Conservation (phyloP, 2,113 vertebrate genomes). For the Caloenas nicobarica region DNA sequence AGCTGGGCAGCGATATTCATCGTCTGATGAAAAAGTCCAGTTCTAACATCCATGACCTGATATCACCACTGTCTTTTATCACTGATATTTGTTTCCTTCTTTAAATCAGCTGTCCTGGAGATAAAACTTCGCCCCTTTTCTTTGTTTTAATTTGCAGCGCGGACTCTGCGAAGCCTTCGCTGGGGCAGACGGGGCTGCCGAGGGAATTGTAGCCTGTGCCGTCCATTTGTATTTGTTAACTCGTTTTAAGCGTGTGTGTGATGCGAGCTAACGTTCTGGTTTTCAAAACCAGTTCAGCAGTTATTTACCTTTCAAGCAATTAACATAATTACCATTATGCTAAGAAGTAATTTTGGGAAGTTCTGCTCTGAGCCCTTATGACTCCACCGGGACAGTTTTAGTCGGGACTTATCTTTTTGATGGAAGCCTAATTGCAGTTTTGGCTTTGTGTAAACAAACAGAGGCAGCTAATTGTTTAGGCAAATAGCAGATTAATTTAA, state of each 20-base stretch:
- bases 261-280: not conserved
- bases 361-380: conserved; percentile 75
- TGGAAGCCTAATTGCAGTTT: conserved; percentile 85
- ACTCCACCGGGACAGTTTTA: conserved; percentile 80
- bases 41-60: not conserved
- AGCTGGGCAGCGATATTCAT: not conserved
- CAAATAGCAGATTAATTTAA: conserved; percentile 89
- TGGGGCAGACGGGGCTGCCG: not conserved
- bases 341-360: conserved; percentile 82
- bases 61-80: accelerated
- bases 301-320: conserved; percentile 87
- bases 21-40: not conserved
- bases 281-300: conserved; percentile 74
- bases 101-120: not conserved
- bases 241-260: not conserved
- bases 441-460: conserved; percentile 81
- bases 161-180: not conserved
- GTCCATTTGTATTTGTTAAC: conserved; percentile 33
- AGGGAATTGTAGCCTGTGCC: not conserved
- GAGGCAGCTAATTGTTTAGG: conserved; percentile 85
- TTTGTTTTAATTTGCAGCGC: not conserved
- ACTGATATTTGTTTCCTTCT: not conserved
- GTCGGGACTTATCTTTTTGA: conserved; percentile 81
- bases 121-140: not conserved
- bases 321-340: conserved; percentile 81